Evolutionary conservation across 2,888 invertebrate species (phyloP).

Genomic region (Meiosimyza platycephala): DNA sequence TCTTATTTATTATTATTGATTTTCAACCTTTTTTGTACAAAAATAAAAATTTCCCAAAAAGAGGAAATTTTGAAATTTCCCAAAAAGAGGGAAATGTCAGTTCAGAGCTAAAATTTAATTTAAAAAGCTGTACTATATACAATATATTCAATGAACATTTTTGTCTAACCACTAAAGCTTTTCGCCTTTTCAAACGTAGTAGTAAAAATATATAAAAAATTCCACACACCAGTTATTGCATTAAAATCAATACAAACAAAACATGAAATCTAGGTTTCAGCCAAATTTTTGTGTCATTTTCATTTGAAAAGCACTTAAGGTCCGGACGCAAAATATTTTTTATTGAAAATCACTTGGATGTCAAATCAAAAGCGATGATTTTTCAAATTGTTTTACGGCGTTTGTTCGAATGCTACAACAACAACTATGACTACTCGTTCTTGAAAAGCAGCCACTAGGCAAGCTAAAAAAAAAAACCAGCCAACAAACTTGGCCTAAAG

Average conservation of each 20-base stretch:
- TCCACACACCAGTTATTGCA: too few species aligned
- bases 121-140: too few species aligned
- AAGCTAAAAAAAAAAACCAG: background rate
- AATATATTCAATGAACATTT: too few species aligned
- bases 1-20: too few species aligned
- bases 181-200: too few species aligned
- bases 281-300: slow-evolving; percentile 8
- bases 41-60: background rate
- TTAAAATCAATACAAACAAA: background rate
- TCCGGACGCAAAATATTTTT: background rate
- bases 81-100: too few species aligned
- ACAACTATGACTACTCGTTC: background rate
- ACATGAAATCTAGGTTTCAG: too few species aligned
- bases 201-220: too few species aligned
- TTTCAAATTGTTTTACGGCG: slow-evolving; percentile 28
- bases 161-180: too few species aligned
- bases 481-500: slow-evolving; percentile 5
- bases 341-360: slow-evolving; percentile 34
- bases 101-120: too few species aligned
- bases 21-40: too few species aligned
- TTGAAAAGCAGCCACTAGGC: background rate
- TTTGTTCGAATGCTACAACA: background rate
- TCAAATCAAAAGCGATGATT: slow-evolving; percentile 48
- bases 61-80: too few species aligned
- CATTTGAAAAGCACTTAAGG: slow-evolving; percentile 19